Base-by-base conservation (phyloP, 2,888 invertebrate genomes). In the Acanthosepion pharaonis region DNA sequence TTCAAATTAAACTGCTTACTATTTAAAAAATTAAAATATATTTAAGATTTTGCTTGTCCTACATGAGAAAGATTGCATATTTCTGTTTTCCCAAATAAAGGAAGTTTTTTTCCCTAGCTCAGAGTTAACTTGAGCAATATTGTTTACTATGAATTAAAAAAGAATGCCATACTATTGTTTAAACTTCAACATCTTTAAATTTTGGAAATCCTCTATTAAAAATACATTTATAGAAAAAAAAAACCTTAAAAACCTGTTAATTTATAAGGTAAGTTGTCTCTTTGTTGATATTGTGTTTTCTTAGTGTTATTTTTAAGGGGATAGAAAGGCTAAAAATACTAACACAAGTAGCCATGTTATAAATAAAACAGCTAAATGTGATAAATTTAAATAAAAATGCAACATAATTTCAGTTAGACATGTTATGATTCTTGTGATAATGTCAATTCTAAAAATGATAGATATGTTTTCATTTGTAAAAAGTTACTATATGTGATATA, bases 261-360 rank as follows among this genome's bases (percentile, higher is more conserved):
- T 78, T 78, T 78, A 78, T 78, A n/a, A 78, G 78, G 33, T 78
- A n/a, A 78, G 33, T 23, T n/a, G 5, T 33, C n/a, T 33, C 33
- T 78, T 78, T 78, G n/a, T 78, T 78, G 64, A 64, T 64, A 78
- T 59, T 59, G 59, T 33, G 78, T n/a, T n/a, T 78, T 78, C n/a
- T 78, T 78, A n/a, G 78, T 78, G 78, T 78, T 59, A 59, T 59
- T 78, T 78, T 78, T 11, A 78, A 78, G n/a, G n/a, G n/a, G 78
- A 11, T 78, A 5, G n/a, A 78, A 78, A 78, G 9, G n/a, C 15
- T 18, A 0, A 33, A 11, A 15, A 78, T 9, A 78, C 8, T 78
- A n/a, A 78, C 18, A 11, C n/a, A 78, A 78, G n/a, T 78, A 23
- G 59, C 59, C 59, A 78, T 33, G 78, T 78, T 78, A n/a, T 78